Base-by-base conservation (phyloP, 2,797 vertebrate genomes). In the Gymnopithys bicolor region DNA sequence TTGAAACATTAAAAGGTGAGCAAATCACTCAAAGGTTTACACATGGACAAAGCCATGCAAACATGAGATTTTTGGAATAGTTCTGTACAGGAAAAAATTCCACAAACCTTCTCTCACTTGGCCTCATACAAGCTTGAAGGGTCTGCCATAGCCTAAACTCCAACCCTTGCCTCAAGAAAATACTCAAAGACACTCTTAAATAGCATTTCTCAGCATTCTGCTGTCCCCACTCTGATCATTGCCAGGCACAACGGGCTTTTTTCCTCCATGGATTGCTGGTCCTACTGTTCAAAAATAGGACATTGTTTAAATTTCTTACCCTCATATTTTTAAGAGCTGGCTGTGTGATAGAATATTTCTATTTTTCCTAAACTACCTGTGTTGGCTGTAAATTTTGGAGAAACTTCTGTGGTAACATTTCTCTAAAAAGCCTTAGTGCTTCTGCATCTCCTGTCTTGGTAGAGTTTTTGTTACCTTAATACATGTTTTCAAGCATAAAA, bases 241-340 rank as follows among this genome's bases (percentile, higher is more conserved):
- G 23, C 19, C 32, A 63, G 19, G 30, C 62, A 56, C 16, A 69
- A 49, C 19, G 2, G 0, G 7, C 0, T 2, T 37, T 46, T 51
- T 9, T 1, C 16, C 30, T 67, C 23, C 24, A 14, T 4, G 13
- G 19, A 49, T 82, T 6, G 3, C 41, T 48, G 25, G 5, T 5
- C 17, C 41, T 70, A 28, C 35, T 32, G 10, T 56, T 74, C 14
- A 41, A 75, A 87, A 64, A 41, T 0, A 48, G 19, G 27, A 39
- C 15, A 11, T 7, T 21, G 19, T 33, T 79, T 41, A n/a, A 75
- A 39, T 33, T 48, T 82, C 35, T 87, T 35, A 33, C 1, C 8
- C 23, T 7, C 12, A 17, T 7, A 33, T 51, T 60, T 84, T 81
- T 74, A 78, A 59, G 43, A 71, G 32, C n/a, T 84, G 24, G 5